A percentile compares a stretch with the other conserved stretches of the same genome.
These are phyloP conservation scores for Netelia fuscicornis DNA, from an alignment of 2,888 invertebrate genomes.

Conservation along the genomic window DNA sequence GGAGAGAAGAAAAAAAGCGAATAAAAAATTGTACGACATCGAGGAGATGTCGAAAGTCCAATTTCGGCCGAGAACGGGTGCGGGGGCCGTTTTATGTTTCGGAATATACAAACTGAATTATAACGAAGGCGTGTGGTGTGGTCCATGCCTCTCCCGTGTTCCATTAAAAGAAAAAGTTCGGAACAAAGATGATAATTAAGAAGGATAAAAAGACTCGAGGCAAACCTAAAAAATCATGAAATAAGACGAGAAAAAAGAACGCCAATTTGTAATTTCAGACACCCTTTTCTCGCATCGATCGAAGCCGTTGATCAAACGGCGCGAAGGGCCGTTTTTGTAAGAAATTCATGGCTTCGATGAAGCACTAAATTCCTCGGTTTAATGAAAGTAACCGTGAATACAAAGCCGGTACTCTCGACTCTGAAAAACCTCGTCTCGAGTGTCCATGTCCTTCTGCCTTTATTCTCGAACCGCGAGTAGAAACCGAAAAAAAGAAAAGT, in stretches of 20 bases:
- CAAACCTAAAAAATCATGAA: neutral
- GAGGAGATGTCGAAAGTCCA: constrained; percentile 63
- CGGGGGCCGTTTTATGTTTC: constrained; percentile 54
- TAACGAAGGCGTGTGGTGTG: constrained; percentile 51
- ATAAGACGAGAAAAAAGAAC: neutral
- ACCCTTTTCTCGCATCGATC: constrained; percentile 26
- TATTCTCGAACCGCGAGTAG: constrained; percentile 44
- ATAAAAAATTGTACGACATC: constrained; percentile 48
- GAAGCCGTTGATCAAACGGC: neutral
- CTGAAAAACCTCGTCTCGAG: constrained; percentile 46
- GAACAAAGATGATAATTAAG: neutral
- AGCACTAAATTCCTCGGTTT: constrained; percentile 61
- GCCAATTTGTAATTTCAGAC: neutral
- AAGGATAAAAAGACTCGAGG: neutral
- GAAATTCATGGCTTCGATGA: constrained; percentile 42
- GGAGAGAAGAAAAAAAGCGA: constrained; percentile 8
- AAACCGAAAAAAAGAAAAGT: constrained; percentile 23
- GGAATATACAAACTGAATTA: constrained; percentile 58
- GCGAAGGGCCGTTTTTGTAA: constrained; percentile 5
- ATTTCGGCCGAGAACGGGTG: constrained; percentile 56
- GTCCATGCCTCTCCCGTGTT: constrained; percentile 6
- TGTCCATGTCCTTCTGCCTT: constrained; percentile 64
- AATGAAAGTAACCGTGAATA: constrained; percentile 43
- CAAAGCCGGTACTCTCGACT: constrained; percentile 36
- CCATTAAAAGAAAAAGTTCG: neutral